Conservation (phyloP, 2,797 vertebrate species). For the Microcaecilia unicolor region DNA sequence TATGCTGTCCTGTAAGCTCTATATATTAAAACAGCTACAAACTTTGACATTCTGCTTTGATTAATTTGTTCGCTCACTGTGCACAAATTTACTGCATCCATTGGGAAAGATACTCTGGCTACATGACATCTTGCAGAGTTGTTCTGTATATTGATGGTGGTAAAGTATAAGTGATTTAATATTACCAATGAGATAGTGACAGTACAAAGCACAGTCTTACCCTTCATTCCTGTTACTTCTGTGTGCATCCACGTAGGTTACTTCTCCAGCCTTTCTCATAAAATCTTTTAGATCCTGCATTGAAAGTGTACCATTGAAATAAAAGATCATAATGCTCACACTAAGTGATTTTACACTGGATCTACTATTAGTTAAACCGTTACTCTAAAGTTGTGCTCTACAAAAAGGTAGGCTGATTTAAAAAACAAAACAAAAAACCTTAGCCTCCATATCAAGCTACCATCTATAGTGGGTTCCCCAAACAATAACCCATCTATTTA, state of each 20-base stretch:
- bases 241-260: slow-evolving; percentile 91
- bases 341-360: background rate
- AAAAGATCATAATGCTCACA: slow-evolving; percentile 2
- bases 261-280: slow-evolving; percentile 90
- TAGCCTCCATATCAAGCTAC: slow-evolving; percentile 3
- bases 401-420: background rate
- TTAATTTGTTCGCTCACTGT: too few species aligned
- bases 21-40: too few species aligned
- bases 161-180: too few species aligned
- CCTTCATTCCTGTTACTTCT: slow-evolving; percentile 87
- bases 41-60: too few species aligned
- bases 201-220: slow-evolving; percentile 36
- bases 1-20: too few species aligned
- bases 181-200: too few species aligned
- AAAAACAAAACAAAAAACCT: too few species aligned
- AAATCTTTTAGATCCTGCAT: slow-evolving; percentile 89
- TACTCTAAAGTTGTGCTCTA: too few species aligned
- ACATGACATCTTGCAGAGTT: too few species aligned
- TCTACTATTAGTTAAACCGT: slow-evolving; percentile 1
- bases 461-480: slow-evolving; percentile 2
- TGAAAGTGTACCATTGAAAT: slow-evolving; percentile 33
- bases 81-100: too few species aligned
- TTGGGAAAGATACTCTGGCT: too few species aligned
- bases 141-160: too few species aligned
- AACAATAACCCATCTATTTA: slow-evolving; percentile 3